Conservation (phyloP, 2,797 vertebrate genomes). For the Rhynchotus rufescens region DNA sequence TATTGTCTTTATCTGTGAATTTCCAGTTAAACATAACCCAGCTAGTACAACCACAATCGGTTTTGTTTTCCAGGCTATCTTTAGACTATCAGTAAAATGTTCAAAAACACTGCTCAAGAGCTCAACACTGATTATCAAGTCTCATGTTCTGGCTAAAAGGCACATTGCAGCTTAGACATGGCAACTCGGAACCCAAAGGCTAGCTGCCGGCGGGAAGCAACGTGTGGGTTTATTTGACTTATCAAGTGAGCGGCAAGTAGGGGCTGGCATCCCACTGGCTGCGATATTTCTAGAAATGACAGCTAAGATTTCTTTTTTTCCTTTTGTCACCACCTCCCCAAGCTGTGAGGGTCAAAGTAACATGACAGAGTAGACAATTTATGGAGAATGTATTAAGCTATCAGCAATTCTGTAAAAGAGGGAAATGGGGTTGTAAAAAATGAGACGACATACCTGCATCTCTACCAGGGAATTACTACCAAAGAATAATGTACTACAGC, state of each 20-base stretch:
- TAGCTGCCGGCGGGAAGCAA: not conserved
- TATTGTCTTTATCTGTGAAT: not conserved
- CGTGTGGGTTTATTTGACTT: not conserved
- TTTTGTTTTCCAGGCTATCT: fast-evolving
- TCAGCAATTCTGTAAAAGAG: not conserved
- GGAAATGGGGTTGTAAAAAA: not conserved
- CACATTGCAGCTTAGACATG: not conserved
- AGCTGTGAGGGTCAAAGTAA: not conserved
- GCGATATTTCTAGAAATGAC: not conserved
- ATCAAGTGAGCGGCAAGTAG: not conserved
- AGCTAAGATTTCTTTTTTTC: not conserved
- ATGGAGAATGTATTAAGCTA: not conserved
- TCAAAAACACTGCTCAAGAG: not conserved
- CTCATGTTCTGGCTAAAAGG: not conserved
- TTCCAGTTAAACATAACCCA: not conserved
- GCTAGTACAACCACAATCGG: not conserved
- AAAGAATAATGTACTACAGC: not conserved
- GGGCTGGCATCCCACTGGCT: not conserved
- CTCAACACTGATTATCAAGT: not conserved
- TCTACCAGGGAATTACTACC: not conserved
- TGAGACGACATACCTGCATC: not conserved
- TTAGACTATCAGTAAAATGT: not conserved
- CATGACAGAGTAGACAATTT: not conserved
- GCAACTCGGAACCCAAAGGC: not conserved
- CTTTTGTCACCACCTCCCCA: not conserved